Evolutionary conservation across 2,113 vertebrate species (phyloP).

Genomic region (Gymnocephalus cernua): DNA sequence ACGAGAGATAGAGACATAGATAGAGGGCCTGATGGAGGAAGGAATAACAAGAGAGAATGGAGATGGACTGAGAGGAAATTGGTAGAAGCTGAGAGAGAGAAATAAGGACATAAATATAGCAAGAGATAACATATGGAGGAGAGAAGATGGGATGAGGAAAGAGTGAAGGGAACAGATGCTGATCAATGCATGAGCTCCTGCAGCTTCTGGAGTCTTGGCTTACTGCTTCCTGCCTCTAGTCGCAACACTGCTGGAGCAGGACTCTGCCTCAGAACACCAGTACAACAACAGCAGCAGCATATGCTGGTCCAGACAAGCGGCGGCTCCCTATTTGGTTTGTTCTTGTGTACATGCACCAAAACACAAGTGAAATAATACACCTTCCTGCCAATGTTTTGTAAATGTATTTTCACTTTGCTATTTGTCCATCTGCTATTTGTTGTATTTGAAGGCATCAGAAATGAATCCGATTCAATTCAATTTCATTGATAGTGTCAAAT

Average conservation of each 20-base stretch:
- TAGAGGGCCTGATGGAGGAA: not conserved
- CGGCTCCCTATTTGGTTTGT: not conserved
- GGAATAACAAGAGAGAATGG: not conserved
- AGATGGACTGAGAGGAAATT: not conserved
- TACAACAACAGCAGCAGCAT: constrained; percentile 9
- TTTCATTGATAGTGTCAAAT: too few relatives aligned
- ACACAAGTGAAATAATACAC: not conserved
- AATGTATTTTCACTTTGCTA: not conserved
- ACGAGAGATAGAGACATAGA: not conserved
- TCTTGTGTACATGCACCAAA: not conserved
- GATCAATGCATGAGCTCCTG: constrained; percentile 58
- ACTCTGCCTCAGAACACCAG: not conserved
- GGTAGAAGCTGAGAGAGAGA: not conserved
- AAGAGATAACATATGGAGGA: constrained; percentile 53
- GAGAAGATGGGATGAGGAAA: constrained; percentile 24
- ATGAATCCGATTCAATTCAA: too few relatives aligned
- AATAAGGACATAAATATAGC: not conserved
- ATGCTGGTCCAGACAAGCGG: constrained; percentile 2
- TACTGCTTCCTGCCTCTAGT: constrained; percentile 44
- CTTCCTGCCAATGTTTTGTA: not conserved
- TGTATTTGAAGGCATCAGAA: too few relatives aligned
- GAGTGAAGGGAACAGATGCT: constrained; percentile 60
- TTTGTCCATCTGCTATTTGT: not conserved
- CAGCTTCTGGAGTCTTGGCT: constrained; percentile 58
- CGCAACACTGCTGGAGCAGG: constrained; percentile 42